Evolutionary conservation across 2,888 invertebrate species (phyloP).

Genomic region (Meloe dianella): DNA sequence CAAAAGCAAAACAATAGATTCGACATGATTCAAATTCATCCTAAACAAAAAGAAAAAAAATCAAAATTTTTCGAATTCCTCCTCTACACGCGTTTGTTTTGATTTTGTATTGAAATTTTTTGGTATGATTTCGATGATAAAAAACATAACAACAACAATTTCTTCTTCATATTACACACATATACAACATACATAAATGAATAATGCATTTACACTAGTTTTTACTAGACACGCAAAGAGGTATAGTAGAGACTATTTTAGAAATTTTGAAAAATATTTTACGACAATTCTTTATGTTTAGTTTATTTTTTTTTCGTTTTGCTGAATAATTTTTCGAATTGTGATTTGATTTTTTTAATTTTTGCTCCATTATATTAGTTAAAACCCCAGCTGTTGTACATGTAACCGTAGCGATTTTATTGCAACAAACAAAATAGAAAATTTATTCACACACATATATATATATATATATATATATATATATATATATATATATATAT

Average conservation of each 20-base stretch:
- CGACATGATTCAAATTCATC: slow-evolving; percentile 53
- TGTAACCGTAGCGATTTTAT: slow-evolving; percentile 28
- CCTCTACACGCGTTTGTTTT: neutral
- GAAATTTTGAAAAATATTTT: neutral
- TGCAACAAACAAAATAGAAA: slow-evolving; percentile 24
- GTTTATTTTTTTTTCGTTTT: too few relatives aligned
- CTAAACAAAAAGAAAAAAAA: slow-evolving; percentile 33
- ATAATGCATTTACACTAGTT: slow-evolving; percentile 15
- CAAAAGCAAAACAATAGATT: slow-evolving; percentile 45
- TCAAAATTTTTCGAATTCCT: slow-evolving; percentile 49
- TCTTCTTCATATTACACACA: slow-evolving; percentile 31
- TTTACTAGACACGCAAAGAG: neutral
- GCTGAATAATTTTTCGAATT: too few relatives aligned
- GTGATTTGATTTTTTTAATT: slow-evolving; percentile 17
- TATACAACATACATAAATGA: too few relatives aligned
- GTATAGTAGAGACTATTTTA: too few relatives aligned
- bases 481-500: too few relatives aligned
- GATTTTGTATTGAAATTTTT: neutral
- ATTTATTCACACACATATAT: too few relatives aligned
- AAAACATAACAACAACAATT: too few relatives aligned
- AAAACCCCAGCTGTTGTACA: slow-evolving; percentile 12
- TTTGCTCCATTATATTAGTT: neutral
- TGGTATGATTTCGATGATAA: slow-evolving; percentile 11
- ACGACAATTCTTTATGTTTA: slow-evolving; percentile 8
- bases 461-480: too few relatives aligned